Evolutionary conservation across 2,888 invertebrate species (phyloP).

Genomic region (Temnothorax unifasciatus): DNA sequence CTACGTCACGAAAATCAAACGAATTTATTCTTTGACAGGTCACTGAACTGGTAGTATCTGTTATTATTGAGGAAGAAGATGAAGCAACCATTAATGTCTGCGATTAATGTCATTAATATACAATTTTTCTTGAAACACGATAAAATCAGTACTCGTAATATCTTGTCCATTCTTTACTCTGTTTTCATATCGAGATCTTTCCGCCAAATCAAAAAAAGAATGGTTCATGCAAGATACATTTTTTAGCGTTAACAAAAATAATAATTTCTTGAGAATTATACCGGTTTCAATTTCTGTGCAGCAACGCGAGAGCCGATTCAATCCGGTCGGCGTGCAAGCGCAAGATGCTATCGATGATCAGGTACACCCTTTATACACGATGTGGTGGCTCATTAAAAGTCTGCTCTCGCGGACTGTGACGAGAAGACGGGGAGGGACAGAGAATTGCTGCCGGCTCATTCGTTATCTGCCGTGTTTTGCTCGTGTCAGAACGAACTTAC

Average conservation of each 20-base stretch:
- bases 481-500: constrained; percentile 78
- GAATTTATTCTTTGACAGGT: not conserved
- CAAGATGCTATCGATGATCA: constrained; percentile 63
- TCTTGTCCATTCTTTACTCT: not conserved
- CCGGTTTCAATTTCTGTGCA: not conserved
- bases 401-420: constrained; percentile 25
- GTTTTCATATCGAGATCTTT: not conserved
- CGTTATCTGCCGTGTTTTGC: constrained; percentile 80
- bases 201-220: not conserved
- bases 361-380: constrained; percentile 62
- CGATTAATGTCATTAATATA: constrained; percentile 13
- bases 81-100: not conserved
- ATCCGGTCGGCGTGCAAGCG: constrained; percentile 21
- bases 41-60: not conserved
- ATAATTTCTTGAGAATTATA: not conserved
- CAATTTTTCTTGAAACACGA: not conserved
- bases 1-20: not conserved
- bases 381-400: constrained; percentile 72
- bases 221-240: not conserved
- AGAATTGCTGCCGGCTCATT: constrained; percentile 61
- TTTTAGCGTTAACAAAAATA: not conserved
- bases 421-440: constrained; percentile 21
- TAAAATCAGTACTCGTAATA: not conserved
- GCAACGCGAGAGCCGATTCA: constrained; percentile 47
- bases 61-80: not conserved